Evolutionary conservation across 2,113 vertebrate genomes (phyloP).

Genomic region (Vidua macroura): DNA sequence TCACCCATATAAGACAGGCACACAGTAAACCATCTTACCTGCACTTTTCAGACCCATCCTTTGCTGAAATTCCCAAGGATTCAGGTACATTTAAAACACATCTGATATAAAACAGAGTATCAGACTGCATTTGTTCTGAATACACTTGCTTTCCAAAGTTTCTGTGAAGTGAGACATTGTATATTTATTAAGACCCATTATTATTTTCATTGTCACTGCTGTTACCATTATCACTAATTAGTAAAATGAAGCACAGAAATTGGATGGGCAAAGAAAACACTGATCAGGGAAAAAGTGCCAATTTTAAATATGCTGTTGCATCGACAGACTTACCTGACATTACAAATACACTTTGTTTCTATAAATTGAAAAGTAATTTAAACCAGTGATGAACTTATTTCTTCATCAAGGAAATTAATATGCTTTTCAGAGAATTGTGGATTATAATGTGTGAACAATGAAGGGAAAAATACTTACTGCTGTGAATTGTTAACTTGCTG

Average conservation of each 20-base stretch:
- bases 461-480: slow-evolving; percentile 24
- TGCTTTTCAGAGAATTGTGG: neutral
- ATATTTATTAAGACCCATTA: neutral
- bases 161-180: neutral
- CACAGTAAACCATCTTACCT: neutral
- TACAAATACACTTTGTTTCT: neutral
- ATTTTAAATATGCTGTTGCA: neutral
- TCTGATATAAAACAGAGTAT: neutral
- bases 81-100: neutral
- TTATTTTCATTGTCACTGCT: neutral
- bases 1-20: neutral
- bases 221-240: neutral
- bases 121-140: neutral
- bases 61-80: neutral
- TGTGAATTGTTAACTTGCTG: slow-evolving; percentile 9
- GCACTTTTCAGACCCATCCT: neutral
- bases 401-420: slow-evolving; percentile 21
- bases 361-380: slow-evolving; percentile 1
- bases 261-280: neutral
- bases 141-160: neutral
- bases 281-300: neutral
- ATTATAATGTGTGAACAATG: slow-evolving; percentile 3
- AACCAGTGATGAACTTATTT: neutral
- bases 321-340: neutral
- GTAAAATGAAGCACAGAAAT: neutral